Evolutionary conservation across 2,113 vertebrate species (phyloP).

Genomic region (Pterocles orientalis): DNA sequence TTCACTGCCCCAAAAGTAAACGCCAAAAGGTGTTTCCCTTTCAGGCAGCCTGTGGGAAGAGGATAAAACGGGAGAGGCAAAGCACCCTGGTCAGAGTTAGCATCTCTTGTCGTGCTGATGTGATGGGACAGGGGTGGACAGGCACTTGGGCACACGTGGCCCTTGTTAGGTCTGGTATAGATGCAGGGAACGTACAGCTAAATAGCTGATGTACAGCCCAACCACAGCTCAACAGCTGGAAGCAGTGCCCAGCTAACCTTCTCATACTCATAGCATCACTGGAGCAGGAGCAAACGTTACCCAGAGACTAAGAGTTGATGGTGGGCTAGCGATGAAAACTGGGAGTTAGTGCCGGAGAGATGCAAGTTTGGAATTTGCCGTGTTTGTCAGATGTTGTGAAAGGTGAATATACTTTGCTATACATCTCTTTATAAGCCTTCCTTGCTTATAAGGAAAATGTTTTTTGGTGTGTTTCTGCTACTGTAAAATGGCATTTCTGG

Average conservation of each 20-base stretch:
- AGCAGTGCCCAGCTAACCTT: background rate
- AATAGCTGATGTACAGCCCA: background rate
- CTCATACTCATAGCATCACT: background rate
- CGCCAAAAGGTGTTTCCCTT: background rate
- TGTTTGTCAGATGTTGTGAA: background rate
- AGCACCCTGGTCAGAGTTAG: background rate
- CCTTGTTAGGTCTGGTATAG: background rate
- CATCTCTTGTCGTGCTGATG: background rate
- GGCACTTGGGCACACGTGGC: rapidly evolving
- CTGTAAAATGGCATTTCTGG: constrained; percentile 44
- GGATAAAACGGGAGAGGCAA: background rate
- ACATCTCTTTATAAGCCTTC: background rate
- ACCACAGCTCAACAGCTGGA: rapidly evolving
- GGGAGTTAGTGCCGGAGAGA: background rate
- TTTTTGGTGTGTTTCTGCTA: background rate
- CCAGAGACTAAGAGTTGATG: background rate
- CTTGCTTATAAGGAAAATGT: background rate
- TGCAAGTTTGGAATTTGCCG: background rate
- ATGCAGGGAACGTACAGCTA: background rate
- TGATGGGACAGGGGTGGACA: background rate
- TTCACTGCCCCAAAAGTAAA: background rate
- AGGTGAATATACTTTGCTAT: background rate
- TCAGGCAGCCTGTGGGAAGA: background rate
- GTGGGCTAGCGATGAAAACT: background rate
- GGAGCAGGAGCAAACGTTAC: background rate